Conservation (phyloP, 37 sponge, comb jelly and placozoan genomes). For the Halisarca cf. caerulea region DNA sequence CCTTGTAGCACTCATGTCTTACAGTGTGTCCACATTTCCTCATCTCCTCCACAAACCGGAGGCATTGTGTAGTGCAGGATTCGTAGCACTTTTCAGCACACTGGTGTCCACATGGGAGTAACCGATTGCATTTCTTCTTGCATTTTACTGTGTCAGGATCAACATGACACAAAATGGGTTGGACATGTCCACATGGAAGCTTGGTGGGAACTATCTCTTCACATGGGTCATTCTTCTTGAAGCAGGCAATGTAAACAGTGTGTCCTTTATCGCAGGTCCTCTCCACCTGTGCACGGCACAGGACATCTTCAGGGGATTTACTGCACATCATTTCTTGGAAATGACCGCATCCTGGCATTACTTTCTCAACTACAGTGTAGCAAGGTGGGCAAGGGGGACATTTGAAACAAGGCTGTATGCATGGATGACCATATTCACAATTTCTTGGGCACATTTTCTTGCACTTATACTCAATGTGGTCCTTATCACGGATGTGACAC, state of each 20-base stretch:
- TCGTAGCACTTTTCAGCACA: not conserved
- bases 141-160: slow-evolving; percentile 29
- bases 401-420: slow-evolving; percentile 12
- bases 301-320: not conserved
- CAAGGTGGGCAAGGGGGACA: slow-evolving; percentile 32
- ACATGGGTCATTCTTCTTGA: not conserved
- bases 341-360: slow-evolving; percentile 54
- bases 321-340: slow-evolving; percentile 24
- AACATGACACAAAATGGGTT: slow-evolving; percentile 30
- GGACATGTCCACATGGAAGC: not conserved
- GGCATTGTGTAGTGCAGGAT: not conserved
- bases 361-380: slow-evolving; percentile 25
- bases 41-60: not conserved
- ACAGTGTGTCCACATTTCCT: not conserved
- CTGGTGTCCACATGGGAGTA: not conserved
- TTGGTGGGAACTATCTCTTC: not conserved
- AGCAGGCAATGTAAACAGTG: not conserved
- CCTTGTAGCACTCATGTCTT: not conserved
- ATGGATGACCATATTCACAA: slow-evolving; percentile 46
- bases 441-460: slow-evolving; percentile 38
- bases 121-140: not conserved
- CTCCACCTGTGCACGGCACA: not conserved
- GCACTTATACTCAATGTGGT: slow-evolving; percentile 71
- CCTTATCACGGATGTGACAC: slow-evolving; percentile 63
- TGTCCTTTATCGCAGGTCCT: not conserved